Percentiles rank a stretch among this genome's conserved stretches.
Evolutionary conservation across 1,140 invertebrate genomes (phyloP).

Genomic region (Epicauta chinensis): DNA sequence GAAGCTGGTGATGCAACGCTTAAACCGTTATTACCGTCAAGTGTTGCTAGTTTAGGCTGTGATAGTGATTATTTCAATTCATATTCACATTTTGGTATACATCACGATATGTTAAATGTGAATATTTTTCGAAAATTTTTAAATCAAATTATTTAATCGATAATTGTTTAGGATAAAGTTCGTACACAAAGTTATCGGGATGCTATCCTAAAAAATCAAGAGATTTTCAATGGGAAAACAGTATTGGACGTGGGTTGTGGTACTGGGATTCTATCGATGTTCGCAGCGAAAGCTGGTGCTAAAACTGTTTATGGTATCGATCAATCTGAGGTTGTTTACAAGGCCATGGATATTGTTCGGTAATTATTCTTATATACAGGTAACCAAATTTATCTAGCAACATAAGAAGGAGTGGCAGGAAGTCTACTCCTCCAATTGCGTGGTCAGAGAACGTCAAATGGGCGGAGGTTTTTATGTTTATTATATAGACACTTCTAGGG

Average conservation of each 20-base stretch:
- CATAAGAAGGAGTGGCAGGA: too few relatives aligned
- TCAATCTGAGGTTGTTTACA: slow-evolving; percentile 77
- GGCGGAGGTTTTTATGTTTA: too few relatives aligned
- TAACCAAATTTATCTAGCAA: too few relatives aligned
- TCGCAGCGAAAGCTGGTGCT: slow-evolving; percentile 90
- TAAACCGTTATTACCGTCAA: slow-evolving; percentile 40
- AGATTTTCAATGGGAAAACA: slow-evolving; percentile 63
- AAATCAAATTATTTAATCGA: background rate
- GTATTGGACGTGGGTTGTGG: slow-evolving; percentile 94
- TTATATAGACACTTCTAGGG: too few relatives aligned
- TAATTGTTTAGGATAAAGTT: slow-evolving; percentile 68
- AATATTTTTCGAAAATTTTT: slow-evolving; percentile 31
- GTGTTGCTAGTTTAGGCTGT: slow-evolving; percentile 45
- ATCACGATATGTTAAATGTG: slow-evolving; percentile 89
- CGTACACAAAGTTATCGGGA: slow-evolving; percentile 89
- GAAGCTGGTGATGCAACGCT: slow-evolving; percentile 35
- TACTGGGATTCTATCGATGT: slow-evolving; percentile 91
- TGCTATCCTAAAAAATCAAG: slow-evolving; percentile 81
- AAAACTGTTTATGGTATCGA: slow-evolving; percentile 87
- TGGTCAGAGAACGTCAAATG: too few relatives aligned
- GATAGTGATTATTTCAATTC: slow-evolving; percentile 88
- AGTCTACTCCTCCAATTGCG: too few relatives aligned
- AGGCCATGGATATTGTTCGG: slow-evolving; percentile 73
- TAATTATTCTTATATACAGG: too few relatives aligned
- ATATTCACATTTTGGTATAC: slow-evolving; percentile 96